phyloP scores from a whole-genome alignment of 1,140 invertebrate species.

The Camponotus floridanus region DNA sequence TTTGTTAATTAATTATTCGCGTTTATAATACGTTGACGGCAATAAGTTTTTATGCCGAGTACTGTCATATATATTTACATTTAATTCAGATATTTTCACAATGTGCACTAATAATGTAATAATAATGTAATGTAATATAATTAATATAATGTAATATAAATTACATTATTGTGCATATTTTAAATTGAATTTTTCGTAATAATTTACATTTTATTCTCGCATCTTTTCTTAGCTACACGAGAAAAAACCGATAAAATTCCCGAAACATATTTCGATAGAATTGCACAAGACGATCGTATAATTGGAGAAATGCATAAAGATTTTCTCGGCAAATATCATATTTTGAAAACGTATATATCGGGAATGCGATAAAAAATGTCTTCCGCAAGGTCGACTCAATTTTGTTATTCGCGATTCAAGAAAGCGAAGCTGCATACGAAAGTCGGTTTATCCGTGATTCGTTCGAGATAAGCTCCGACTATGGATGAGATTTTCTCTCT shows the following conservation, averaged over 20 bases:
- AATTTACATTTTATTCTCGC: not conserved
- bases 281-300: not conserved
- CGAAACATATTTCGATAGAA: not conserved
- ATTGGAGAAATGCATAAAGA: not conserved
- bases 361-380: conserved; percentile 56
- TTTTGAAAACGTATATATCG: conserved; percentile 7
- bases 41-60: not conserved
- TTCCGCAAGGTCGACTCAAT: conserved; percentile 55
- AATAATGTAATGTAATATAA: too few species aligned
- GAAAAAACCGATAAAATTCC: not conserved
- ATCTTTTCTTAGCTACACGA: not conserved
- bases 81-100: not conserved
- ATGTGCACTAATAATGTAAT: not conserved
- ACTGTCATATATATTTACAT: not conserved
- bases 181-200: not conserved
- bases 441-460: conserved; percentile 57
- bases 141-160: not conserved
- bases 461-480: conserved; percentile 15
- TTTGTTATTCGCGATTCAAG: conserved; percentile 42
- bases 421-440: conserved; percentile 36
- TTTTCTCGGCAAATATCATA: not conserved
- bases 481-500: conserved; percentile 9
- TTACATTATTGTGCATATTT: not conserved
- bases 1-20: conserved; percentile 11
- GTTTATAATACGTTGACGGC: not conserved